These are phyloP conservation scores for Drosophila persimilis DNA, from an alignment of 1,140 invertebrate genomes.

Conservation along the genomic window DNA sequence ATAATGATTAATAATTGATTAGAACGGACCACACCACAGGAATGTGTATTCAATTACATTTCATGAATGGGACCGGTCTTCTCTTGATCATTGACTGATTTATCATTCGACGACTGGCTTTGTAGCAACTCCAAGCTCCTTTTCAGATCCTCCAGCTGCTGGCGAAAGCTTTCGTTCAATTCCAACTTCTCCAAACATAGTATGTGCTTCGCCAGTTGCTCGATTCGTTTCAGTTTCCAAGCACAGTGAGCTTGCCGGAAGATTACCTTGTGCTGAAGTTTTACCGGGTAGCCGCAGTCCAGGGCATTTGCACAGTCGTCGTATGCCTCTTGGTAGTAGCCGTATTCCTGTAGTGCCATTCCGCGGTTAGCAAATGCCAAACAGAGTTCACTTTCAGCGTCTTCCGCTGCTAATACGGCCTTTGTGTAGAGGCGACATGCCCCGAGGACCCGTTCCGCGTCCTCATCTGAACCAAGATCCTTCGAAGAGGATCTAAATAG, in stretches of 20 bases:
- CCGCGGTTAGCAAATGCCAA: slow-evolving; percentile 69
- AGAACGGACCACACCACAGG: background rate
- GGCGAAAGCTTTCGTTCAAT: slow-evolving; percentile 43
- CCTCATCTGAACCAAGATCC: background rate
- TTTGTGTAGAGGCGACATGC: slow-evolving; percentile 59
- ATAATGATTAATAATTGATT: background rate
- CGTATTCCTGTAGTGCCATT: slow-evolving; percentile 70
- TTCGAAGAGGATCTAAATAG: slow-evolving; percentile 25
- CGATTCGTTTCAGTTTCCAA: slow-evolving; percentile 41
- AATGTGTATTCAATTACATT: slow-evolving; percentile 45
- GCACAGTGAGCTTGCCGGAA: slow-evolving; percentile 69
- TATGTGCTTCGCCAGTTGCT: slow-evolving; percentile 35
- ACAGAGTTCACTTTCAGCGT: slow-evolving; percentile 33
- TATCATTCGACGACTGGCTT: background rate
- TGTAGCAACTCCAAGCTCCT: slow-evolving; percentile 12
- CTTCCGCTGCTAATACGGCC: slow-evolving; percentile 58
- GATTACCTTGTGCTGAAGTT: slow-evolving; percentile 60
- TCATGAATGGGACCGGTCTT: slow-evolving; percentile 2
- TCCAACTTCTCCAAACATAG: slow-evolving; percentile 12
- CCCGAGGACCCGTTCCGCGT: slow-evolving; percentile 31
- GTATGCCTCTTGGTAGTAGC: slow-evolving; percentile 69
- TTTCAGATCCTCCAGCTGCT: slow-evolving; percentile 46
- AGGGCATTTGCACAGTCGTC: slow-evolving; percentile 60
- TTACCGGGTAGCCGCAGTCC: slow-evolving; percentile 47
- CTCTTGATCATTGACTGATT: background rate